phyloP scores from a whole-genome alignment of 2,888 invertebrate genomes.

The Diploptera punctata region DNA sequence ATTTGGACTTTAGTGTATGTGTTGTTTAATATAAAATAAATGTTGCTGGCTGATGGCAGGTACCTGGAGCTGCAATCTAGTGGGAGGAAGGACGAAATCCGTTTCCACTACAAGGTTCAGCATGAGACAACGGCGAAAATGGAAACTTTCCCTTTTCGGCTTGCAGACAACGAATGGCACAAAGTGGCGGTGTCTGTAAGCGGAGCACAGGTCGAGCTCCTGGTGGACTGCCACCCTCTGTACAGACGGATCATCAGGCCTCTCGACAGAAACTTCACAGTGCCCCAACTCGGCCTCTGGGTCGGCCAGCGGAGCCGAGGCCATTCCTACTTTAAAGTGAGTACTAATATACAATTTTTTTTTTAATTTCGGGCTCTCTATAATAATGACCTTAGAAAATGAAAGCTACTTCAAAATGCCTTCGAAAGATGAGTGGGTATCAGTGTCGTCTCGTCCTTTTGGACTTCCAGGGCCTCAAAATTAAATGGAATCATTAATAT shows the following conservation, averaged over 20 bases:
- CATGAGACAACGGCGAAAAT: conserved; percentile 68
- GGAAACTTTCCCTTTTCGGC: conserved; percentile 86
- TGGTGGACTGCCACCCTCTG: conserved; percentile 86
- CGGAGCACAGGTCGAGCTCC: conserved; percentile 81
- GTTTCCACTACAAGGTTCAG: conserved; percentile 77
- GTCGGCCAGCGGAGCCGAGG: conserved; percentile 86
- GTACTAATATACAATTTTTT: too few species aligned
- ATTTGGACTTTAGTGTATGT: too few species aligned
- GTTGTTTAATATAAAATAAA: neutral
- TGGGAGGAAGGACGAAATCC: conserved; percentile 85
- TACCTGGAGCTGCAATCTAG: conserved; percentile 92
- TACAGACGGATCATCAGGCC: conserved; percentile 76
- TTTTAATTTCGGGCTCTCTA: too few species aligned
- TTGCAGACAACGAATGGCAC: conserved; percentile 91
- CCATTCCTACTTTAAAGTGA: conserved; percentile 88
- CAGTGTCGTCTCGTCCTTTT: too few species aligned
- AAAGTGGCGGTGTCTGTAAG: conserved; percentile 83
- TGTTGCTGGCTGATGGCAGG: conserved; percentile 56
- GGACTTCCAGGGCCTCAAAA: too few species aligned
- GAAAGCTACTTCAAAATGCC: too few species aligned
- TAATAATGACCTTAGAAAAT: too few species aligned
- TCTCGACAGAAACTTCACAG: conserved; percentile 78
- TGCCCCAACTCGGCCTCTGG: conserved; percentile 79
- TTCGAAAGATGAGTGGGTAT: too few species aligned
- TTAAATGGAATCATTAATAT: too few species aligned